These are phyloP conservation scores for Helostoma temminkii DNA, from an alignment of 2,797 vertebrate genomes.

Conservation along the genomic window DNA sequence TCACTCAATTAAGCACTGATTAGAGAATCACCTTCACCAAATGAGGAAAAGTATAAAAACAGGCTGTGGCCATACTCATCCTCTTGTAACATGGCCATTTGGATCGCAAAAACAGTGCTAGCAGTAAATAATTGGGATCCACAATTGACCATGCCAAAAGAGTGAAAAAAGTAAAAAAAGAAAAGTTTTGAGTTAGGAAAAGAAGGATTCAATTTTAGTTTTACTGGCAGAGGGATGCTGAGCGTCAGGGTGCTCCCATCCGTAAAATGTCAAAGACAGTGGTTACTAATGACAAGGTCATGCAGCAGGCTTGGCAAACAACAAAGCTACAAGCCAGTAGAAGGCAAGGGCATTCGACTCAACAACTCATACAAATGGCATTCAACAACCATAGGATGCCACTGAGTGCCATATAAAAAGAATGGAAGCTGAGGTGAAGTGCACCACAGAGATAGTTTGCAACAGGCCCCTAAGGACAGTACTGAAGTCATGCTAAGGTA, in stretches of 20 bases:
- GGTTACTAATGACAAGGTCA: constrained; percentile 26
- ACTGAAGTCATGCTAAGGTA: background rate
- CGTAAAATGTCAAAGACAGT: background rate
- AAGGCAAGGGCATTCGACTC: too few relatives aligned
- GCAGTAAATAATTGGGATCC: too few relatives aligned
- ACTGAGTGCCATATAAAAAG: background rate
- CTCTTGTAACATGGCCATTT: constrained; percentile 24
- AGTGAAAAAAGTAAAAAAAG: background rate
- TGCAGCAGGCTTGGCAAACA: constrained; percentile 7
- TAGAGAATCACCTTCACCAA: background rate
- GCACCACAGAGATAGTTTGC: background rate
- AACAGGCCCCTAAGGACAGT: background rate
- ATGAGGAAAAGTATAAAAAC: constrained; percentile 13
- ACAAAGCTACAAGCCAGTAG: background rate
- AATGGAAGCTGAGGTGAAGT: background rate
- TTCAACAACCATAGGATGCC: background rate
- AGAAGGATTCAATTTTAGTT: constrained; percentile 3
- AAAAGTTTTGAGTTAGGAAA: background rate
- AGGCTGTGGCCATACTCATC: constrained; percentile 18
- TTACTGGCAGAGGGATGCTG: constrained; percentile 2
- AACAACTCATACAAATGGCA: constrained; percentile 10
- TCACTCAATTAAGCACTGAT: background rate
- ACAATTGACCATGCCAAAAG: background rate
- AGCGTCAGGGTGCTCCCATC: background rate
- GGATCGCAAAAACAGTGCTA: background rate